A percentile compares a stretch with the other conserved stretches of the same genome.
Conservation (phyloP, 2,113 vertebrate genomes). For the Cheilinus undulatus region DNA sequence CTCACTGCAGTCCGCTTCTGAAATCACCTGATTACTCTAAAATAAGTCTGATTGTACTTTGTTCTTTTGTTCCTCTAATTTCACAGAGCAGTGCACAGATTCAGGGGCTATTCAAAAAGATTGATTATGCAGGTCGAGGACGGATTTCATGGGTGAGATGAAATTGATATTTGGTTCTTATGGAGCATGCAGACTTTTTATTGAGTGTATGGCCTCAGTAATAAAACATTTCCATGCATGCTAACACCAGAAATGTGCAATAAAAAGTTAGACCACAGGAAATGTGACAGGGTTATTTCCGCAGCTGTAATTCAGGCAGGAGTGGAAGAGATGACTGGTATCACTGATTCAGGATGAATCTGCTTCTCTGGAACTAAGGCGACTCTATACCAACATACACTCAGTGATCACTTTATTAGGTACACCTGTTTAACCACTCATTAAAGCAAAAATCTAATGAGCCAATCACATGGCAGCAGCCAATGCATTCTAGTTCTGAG, state of each 20-base stretch:
- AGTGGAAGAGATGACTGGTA: not conserved
- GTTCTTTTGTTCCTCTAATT: constrained; percentile 58
- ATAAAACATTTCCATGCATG: constrained; percentile 7
- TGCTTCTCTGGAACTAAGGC: not conserved
- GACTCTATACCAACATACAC: constrained; percentile 1
- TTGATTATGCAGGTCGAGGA: constrained; percentile 79
- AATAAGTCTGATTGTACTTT: constrained; percentile 5
- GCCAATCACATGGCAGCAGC: too few species aligned
- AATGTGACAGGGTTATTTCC: constrained; percentile 12
- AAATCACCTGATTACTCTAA: constrained; percentile 26
- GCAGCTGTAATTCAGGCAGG: not conserved
- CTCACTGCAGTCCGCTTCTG: constrained; percentile 8
- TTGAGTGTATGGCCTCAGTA: constrained; percentile 5
- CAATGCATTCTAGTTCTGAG: too few species aligned
- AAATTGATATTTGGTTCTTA: constrained; percentile 36
- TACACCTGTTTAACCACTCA: too few species aligned
- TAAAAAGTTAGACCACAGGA: not conserved
- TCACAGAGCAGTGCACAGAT: constrained; percentile 83
- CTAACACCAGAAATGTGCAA: constrained; percentile 3
- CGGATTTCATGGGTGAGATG: constrained; percentile 82
- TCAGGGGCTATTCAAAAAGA: constrained; percentile 85
- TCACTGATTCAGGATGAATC: not conserved
- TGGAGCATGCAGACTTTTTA: constrained; percentile 29
- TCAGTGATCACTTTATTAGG: too few species aligned
- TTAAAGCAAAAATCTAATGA: too few species aligned